Conservation (phyloP, 2,797 vertebrate species). For the Ctenosaura bakeri region DNA sequence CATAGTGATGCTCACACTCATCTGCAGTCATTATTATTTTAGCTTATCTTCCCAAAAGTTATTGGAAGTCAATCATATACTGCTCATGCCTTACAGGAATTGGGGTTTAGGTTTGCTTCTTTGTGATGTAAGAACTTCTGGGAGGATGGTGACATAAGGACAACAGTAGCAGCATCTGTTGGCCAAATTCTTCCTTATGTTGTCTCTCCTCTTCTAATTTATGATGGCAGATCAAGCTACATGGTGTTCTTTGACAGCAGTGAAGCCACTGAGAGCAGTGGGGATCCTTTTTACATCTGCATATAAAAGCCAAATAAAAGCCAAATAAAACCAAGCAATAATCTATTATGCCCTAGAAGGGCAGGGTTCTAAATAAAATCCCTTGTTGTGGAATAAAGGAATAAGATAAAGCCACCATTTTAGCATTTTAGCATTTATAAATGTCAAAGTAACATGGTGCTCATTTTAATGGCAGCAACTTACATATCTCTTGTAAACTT, state of each 20-base stretch:
- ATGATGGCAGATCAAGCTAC: background rate
- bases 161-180: background rate
- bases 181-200: constrained; percentile 33
- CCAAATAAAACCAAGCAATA: constrained; percentile 64
- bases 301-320: constrained; percentile 51
- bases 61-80: fast-evolving
- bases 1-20: background rate
- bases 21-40: constrained; percentile 15
- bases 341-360: constrained; percentile 50
- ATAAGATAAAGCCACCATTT: constrained; percentile 63
- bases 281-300: constrained; percentile 25
- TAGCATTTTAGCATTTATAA: constrained; percentile 66
- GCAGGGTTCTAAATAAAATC: constrained; percentile 53
- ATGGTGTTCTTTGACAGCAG: constrained; percentile 36
- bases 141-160: constrained; percentile 37
- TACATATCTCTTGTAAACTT: background rate
- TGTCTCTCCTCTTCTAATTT: constrained; percentile 34
- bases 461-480: constrained; percentile 57
- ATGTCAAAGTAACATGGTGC: constrained; percentile 55
- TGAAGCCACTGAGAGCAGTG: constrained; percentile 19
- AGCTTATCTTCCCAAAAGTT: constrained; percentile 12
- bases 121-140: constrained; percentile 14
- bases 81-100: background rate
- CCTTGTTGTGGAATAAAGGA: constrained; percentile 56
- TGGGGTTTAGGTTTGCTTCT: background rate